Conservation (phyloP, 1,140 invertebrate species). For the Drosophila virilis region DNA sequence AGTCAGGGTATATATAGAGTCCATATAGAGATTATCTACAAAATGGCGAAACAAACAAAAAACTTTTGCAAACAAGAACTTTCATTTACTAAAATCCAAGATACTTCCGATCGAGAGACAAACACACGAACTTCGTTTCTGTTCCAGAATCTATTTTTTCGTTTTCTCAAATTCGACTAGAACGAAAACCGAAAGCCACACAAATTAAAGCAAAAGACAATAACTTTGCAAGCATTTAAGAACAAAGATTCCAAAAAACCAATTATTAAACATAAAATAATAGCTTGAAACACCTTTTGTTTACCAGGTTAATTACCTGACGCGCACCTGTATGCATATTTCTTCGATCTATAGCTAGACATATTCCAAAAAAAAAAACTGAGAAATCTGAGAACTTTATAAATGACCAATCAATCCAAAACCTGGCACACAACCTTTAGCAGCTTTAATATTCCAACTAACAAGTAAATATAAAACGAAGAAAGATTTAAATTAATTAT, state of each 20-base stretch:
- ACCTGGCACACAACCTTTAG: constrained; percentile 51
- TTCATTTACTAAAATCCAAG: no score
- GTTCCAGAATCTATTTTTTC: no score
- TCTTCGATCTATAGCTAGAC: constrained; percentile 10
- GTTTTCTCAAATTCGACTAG: no score
- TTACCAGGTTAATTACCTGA: no score
- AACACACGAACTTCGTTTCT: no score
- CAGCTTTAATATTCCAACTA: constrained; percentile 46
- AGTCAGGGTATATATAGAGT: no score
- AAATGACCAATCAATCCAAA: constrained; percentile 48
- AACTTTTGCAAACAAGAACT: no score
- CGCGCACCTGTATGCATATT: neutral
- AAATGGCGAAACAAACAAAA: no score
- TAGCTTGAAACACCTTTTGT: neutral
- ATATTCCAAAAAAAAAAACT: constrained; percentile 8
- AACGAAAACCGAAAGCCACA: neutral
- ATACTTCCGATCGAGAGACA: no score
- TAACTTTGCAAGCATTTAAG: constrained; percentile 76
- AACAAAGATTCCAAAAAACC: constrained; percentile 1
- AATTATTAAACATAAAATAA: constrained; percentile 5
- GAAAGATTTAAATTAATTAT: neutral
- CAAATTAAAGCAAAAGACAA: constrained; percentile 62
- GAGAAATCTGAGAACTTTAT: neutral
- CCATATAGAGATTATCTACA: no score
- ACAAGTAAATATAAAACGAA: constrained; percentile 4